Conservation (phyloP, 2,888 invertebrate genomes). For the Metopia argyrocephala region DNA sequence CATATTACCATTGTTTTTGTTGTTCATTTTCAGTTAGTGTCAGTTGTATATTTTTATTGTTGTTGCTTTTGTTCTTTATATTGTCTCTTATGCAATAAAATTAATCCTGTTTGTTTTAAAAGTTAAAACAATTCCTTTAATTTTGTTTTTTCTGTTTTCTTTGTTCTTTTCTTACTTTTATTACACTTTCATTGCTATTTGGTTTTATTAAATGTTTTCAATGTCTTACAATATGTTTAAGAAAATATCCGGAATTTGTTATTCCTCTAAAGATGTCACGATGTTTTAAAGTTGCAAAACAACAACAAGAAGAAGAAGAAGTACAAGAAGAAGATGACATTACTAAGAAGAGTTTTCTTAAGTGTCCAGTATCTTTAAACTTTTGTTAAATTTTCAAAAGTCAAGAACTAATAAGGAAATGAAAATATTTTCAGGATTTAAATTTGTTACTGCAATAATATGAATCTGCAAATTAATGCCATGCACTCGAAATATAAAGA, state of each 20-base stretch:
- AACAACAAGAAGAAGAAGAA: neutral
- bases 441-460: neutral
- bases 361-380: neutral
- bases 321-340: neutral
- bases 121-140: constrained; percentile 25
- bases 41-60: constrained; percentile 21
- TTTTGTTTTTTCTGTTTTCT: neutral
- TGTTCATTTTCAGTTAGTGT: constrained; percentile 4
- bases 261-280: constrained; percentile 8
- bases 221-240: constrained; percentile 26
- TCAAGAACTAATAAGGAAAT: neutral
- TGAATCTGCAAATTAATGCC: neutral
- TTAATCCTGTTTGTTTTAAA: constrained; percentile 34
- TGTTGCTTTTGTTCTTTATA: neutral
- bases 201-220: constrained; percentile 21
- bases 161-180: neutral
- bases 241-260: constrained; percentile 7
- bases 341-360: neutral
- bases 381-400: neutral
- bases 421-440: neutral
- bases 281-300: neutral
- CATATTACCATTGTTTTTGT: neutral
- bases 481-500: neutral
- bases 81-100: constrained; percentile 28
- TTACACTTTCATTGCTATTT: neutral